These are phyloP conservation scores for Empidonax alnorum DNA, from an alignment of 2,113 vertebrate genomes.

Conservation along the genomic window DNA sequence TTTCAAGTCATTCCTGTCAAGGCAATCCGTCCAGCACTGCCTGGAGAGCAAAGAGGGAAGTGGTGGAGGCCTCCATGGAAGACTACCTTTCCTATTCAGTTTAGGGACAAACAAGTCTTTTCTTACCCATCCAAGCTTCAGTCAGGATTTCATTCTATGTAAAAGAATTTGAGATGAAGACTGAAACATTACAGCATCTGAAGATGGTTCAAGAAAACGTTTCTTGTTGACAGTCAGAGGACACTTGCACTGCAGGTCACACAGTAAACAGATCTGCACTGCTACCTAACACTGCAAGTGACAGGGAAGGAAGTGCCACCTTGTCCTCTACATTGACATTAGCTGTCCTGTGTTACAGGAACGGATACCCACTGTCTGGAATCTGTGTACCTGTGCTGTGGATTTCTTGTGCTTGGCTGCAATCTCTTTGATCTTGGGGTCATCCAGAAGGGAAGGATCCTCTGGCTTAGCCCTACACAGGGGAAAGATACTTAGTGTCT, in stretches of 20 bases:
- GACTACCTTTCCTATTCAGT: neutral
- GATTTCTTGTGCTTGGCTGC: constrained; percentile 85
- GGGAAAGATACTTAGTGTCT: neutral
- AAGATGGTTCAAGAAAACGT: neutral
- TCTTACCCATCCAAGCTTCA: neutral
- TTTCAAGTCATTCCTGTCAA: neutral
- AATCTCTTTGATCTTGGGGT: constrained; percentile 84
- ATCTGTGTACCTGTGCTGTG: constrained; percentile 82
- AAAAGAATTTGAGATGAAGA: neutral
- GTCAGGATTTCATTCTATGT: neutral
- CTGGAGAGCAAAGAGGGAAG: neutral
- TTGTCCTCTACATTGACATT: neutral
- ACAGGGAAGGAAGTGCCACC: neutral
- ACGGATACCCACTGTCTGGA: neutral
- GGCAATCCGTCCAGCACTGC: neutral
- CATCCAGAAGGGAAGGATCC: constrained; percentile 85
- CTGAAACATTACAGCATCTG: neutral
- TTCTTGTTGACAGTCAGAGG: neutral
- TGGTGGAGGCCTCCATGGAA: neutral
- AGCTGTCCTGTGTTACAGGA: neutral
- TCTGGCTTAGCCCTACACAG: constrained; percentile 81
- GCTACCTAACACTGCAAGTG: neutral
- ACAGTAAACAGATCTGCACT: neutral
- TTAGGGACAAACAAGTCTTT: neutral
- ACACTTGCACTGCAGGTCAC: neutral